Base-by-base conservation (phyloP, 2,113 vertebrate species). In the Hypomesus transpacificus region DNA sequence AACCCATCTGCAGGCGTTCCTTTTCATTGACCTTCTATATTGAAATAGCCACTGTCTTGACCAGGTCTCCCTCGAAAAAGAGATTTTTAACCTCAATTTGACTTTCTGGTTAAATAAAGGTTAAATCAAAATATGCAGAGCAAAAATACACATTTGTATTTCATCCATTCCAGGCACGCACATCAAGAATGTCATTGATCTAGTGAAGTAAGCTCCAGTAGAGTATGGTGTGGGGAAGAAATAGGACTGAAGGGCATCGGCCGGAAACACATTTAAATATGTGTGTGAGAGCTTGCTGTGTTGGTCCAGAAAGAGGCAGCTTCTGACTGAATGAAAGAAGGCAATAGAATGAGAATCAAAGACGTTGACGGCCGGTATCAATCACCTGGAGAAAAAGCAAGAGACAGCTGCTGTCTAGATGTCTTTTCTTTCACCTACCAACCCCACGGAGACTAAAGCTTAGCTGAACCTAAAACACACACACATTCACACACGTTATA, bases 311-410 rank as follows among this genome's bases (percentile, higher is more conserved):
- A 14, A 69, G 52, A 22, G 51, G 50, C 66, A 62, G 50, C 66
- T 80, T 86, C 75, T 60, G 60, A 70, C 39, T 84, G 75, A 84
- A 87, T 86, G 78, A 85, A 83, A 75, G 21, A 53, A 34, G 16
- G 17, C 13, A 50, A 68, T 51, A 65, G 70, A 50, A 28, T 14
- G 34, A 24, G n/a, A 39, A 24, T 51, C 31, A 22, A 61, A 63
- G 18, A 39, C 6, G 26, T 39, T 56, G 66, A 71, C 71, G 66
- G 61, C 50, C 16, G 59, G 76, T 26, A 26, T 60, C 21, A 60
- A 60, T 60, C 22, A 60, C 21, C 58, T 60, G 58, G 5, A 26
- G 6, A 77, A 66, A 81, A 58, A 70, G 69, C 75, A 61, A 62
- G 39, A 4, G 1, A 26, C 31, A 28, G 60, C 26, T 18, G 26